These are phyloP conservation scores for Eremophila alpestris DNA, from an alignment of 2,797 vertebrate genomes.

Conservation along the genomic window DNA sequence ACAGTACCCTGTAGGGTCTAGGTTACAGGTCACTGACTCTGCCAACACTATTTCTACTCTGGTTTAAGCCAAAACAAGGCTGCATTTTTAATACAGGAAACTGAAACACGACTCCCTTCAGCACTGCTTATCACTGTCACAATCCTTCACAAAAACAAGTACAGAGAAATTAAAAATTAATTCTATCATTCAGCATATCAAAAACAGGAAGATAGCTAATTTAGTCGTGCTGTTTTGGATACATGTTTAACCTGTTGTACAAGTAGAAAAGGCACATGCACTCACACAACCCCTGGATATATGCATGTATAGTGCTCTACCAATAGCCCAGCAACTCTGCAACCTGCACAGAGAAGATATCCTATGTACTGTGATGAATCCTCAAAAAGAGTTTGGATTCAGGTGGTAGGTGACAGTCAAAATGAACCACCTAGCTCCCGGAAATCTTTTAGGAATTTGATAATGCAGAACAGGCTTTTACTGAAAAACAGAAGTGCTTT, in stretches of 20 bases:
- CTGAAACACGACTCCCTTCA: neutral
- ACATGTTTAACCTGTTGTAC: neutral
- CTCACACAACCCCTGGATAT: neutral
- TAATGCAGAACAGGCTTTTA: neutral
- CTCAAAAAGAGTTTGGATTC: neutral
- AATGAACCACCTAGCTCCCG: neutral
- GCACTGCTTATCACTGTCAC: accelerated
- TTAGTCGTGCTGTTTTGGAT: neutral
- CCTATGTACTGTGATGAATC: neutral
- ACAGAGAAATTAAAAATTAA: neutral
- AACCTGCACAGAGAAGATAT: neutral
- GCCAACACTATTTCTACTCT: neutral
- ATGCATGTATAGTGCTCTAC: neutral
- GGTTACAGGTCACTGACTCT: neutral
- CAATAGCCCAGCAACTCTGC: neutral
- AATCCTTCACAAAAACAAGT: neutral
- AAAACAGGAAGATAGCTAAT: neutral
- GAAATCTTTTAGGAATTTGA: neutral
- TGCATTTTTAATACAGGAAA: neutral
- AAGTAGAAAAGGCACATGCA: neutral
- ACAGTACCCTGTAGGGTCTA: neutral
- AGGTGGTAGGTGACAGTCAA: neutral
- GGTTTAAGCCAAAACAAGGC: neutral
- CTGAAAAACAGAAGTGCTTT: neutral
- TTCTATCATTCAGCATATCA: neutral